Evolutionary conservation across 2,797 vertebrate genomes (phyloP).

Genomic region (Poecilia wingei): DNA sequence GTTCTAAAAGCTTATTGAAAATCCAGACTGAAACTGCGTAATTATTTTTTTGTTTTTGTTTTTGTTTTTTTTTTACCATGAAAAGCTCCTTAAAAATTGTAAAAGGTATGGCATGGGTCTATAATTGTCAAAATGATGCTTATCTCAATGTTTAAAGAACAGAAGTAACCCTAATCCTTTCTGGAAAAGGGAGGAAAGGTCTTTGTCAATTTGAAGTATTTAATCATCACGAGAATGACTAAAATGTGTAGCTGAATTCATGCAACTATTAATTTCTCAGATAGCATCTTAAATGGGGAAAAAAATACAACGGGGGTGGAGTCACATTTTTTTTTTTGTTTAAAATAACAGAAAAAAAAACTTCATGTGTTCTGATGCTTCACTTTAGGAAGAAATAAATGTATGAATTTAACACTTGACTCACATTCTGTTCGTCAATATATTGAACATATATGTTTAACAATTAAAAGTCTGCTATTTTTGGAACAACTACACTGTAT

Average conservation of each 20-base stretch:
- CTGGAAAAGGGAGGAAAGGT: neutral
- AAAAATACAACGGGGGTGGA: too few species aligned
- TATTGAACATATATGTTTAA: neutral
- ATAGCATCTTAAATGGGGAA: neutral
- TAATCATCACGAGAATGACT: neutral
- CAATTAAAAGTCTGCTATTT: neutral
- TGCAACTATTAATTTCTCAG: neutral
- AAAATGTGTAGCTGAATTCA: neutral
- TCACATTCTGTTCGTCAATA: neutral
- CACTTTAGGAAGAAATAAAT: neutral
- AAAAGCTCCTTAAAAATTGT: neutral
- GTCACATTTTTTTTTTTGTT: neutral
- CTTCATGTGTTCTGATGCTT: neutral
- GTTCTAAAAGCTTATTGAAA: neutral
- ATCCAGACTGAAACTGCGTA: neutral
- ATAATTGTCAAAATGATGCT: neutral
- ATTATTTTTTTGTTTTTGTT: neutral
- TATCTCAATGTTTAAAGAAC: neutral
- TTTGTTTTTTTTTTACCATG: neutral
- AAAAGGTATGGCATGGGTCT: neutral
- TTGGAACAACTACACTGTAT: neutral
- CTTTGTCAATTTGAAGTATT: neutral
- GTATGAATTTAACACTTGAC: neutral
- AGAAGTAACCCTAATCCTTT: neutral
- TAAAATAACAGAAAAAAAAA: neutral